Percentiles rank a stretch among this genome's conserved stretches.
These are phyloP conservation scores for Scartelaos histophorus DNA, from an alignment of 2,113 vertebrate species.

Conservation along the genomic window DNA sequence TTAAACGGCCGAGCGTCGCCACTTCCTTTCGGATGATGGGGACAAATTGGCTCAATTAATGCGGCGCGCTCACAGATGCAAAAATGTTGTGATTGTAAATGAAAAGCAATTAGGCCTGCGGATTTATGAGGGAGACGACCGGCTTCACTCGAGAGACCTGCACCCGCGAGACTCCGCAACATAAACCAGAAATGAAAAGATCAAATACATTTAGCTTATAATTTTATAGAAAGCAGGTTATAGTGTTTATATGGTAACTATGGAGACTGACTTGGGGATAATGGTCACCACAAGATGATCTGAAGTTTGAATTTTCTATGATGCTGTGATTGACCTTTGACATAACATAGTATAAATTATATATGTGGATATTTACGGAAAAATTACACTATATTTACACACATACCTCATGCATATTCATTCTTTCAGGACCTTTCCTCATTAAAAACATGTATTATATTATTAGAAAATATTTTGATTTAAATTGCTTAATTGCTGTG, in stretches of 20 bases:
- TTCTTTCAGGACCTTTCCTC: too few relatives aligned
- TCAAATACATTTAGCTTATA: constrained; percentile 40
- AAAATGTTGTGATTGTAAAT: constrained; percentile 74
- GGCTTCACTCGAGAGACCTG: constrained; percentile 51
- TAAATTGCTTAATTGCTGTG: too few relatives aligned
- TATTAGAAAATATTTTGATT: too few relatives aligned
- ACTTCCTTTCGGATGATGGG: constrained; percentile 60
- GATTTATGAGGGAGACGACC: constrained; percentile 63
- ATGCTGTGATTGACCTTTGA: neutral
- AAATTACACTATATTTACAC: too few relatives aligned
- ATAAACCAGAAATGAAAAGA: neutral
- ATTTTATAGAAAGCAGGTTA: constrained; percentile 34
- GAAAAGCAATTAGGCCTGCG: constrained; percentile 68
- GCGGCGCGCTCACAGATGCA: constrained; percentile 71
- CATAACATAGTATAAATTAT: neutral
- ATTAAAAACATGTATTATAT: too few relatives aligned
- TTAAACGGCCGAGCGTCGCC: constrained; percentile 58
- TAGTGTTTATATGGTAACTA: neutral
- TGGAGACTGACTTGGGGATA: constrained; percentile 9
- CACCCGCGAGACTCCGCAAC: constrained; percentile 33
- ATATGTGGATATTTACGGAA: neutral
- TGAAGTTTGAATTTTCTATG: neutral
- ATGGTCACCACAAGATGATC: neutral
- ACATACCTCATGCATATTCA: too few relatives aligned
- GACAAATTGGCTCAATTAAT: constrained; percentile 78